Base-by-base conservation (phyloP, 2,797 vertebrate genomes). In the Sebastes dallii region DNA sequence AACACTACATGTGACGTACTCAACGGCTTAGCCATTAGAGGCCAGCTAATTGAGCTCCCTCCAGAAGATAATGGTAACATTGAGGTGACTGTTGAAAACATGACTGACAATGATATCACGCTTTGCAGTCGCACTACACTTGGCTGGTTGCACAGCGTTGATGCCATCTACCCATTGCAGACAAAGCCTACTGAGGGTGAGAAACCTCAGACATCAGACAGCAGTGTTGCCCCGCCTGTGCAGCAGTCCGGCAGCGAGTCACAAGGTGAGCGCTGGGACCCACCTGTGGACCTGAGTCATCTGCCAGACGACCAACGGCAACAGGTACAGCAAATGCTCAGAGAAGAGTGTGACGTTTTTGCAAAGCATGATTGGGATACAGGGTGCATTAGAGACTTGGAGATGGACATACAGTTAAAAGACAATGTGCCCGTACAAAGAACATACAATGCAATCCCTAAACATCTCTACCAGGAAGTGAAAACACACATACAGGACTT, bases 391-490 rank as follows among this genome's bases (percentile, higher is more conserved):
- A 3, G 32, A 60, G 27, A 77, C 2, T 22, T 87, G 5, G 8
- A 78, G 7, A 66, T 85, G 81, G 42, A 82, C 1, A 84, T 80
- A 11, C 65, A 67, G 1, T 34, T 87, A 12, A 86, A 36, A 58
- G 78, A 82, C 4, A 80, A 72, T 1, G 7, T 66, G 0, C 77
- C 81, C 2, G 66, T 89, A 0, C 66, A 79, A 16, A 76, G 4
- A 22, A 81, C 81, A 46, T 74, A 82, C 5, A 79, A 68, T n/a
- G 11, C 78, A 39, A 82, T 86, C 6, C 77, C 77, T 14, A 2
- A 7, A 39, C 76, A 20, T 2, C 75, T 89, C 1, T 81, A 89
- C 3, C 66, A 89, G 22, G 80, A 86, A 72, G 84, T 88, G 9
- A 88, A 88, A 55, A 55, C 58, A 42, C 52, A 88, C 30, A 52